These are phyloP conservation scores for Noctua pronuba DNA, from an alignment of 2,888 invertebrate genomes.

Conservation along the genomic window DNA sequence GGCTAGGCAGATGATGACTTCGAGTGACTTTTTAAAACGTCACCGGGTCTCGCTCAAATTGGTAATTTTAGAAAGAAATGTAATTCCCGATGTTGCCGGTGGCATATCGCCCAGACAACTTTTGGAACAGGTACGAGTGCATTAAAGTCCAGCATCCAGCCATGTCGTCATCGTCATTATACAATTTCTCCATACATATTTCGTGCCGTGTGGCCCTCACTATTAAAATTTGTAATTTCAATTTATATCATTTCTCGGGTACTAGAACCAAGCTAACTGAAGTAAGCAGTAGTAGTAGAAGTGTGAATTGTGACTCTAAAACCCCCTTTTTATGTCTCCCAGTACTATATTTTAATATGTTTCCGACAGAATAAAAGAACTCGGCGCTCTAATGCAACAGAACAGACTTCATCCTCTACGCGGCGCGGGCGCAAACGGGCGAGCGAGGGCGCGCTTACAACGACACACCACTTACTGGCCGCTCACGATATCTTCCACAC, in stretches of 20 bases:
- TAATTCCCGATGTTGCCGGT: neutral
- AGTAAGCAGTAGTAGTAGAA: too few relatives aligned
- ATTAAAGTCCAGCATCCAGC: neutral
- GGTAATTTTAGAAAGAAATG: neutral
- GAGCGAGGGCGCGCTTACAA: slow-evolving; percentile 93
- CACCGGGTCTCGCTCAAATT: neutral
- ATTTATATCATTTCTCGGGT: neutral
- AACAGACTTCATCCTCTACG: slow-evolving; percentile 94
- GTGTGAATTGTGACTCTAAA: neutral
- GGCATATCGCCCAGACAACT: neutral
- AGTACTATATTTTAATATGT: neutral
- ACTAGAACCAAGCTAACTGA: too few relatives aligned
- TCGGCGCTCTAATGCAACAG: slow-evolving; percentile 96
- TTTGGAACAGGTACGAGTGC: neutral
- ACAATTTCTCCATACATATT: neutral
- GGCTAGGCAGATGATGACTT: too few relatives aligned
- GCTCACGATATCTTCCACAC: slow-evolving; percentile 96
- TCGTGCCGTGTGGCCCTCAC: neutral
- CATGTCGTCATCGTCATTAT: neutral
- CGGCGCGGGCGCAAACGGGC: slow-evolving; percentile 90
- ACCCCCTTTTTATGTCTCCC: neutral
- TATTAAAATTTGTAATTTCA: neutral
- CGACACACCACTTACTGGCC: slow-evolving; percentile 97
- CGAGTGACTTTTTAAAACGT: neutral
- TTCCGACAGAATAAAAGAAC: slow-evolving; percentile 92